Evolutionary conservation across 2,888 invertebrate genomes (phyloP).

Genomic region (Alviniconcha strummeri): DNA sequence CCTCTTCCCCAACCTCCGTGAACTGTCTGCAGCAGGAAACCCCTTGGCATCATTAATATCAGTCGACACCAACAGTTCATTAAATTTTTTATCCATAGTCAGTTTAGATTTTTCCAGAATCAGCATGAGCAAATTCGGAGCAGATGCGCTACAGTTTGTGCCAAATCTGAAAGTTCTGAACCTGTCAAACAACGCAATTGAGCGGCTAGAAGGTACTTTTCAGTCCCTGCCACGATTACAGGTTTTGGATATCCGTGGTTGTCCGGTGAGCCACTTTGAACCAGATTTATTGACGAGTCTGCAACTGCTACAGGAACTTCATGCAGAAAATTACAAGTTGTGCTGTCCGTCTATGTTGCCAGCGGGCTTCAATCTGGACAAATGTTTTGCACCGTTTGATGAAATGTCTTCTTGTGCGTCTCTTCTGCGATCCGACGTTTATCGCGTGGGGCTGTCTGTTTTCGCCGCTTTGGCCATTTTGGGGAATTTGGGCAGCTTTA

Average conservation of each 20-base stretch:
- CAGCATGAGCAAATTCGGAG: too few relatives aligned
- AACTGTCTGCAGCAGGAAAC: slow-evolving; percentile 19
- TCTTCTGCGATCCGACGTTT: slow-evolving; percentile 12
- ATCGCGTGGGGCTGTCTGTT: slow-evolving; percentile 19
- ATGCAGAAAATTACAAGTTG: slow-evolving; percentile 27
- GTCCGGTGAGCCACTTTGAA: not conserved
- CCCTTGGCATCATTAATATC: not conserved
- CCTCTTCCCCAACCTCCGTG: slow-evolving; percentile 11
- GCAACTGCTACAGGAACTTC: not conserved
- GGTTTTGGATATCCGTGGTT: not conserved
- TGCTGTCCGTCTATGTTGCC: slow-evolving; percentile 21
- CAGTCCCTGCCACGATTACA: not conserved
- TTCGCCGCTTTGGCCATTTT: slow-evolving; percentile 18
- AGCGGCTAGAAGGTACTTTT: not conserved
- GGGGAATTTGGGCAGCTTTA: slow-evolving; percentile 17
- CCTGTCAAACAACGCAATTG: too few relatives aligned
- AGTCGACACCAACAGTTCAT: not conserved
- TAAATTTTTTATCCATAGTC: not conserved
- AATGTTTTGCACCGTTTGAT: slow-evolving; percentile 22
- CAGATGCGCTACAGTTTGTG: too few relatives aligned
- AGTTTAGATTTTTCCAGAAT: too few relatives aligned
- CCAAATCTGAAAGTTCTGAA: too few relatives aligned
- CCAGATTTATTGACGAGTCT: not conserved
- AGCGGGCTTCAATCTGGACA: not conserved
- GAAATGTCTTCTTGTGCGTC: slow-evolving; percentile 34